Conservation (phyloP, 1,140 invertebrate genomes). For the Lycorma delicatula region DNA sequence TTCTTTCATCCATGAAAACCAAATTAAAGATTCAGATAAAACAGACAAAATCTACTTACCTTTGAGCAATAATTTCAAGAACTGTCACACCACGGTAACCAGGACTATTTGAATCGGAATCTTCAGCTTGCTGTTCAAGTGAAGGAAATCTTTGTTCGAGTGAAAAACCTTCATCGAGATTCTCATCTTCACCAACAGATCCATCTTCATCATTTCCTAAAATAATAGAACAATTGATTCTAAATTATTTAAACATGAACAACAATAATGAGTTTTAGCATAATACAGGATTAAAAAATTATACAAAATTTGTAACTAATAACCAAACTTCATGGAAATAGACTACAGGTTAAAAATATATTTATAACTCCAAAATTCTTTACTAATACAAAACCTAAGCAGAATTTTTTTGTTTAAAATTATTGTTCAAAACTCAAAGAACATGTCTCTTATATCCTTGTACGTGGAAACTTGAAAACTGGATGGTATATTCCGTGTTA, state of each 20-base stretch:
- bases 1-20: neutral
- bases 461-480: no score
- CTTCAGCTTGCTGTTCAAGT: conserved; percentile 34
- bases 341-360: no score
- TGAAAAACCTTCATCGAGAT: conserved; percentile 38
- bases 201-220: conserved; percentile 42
- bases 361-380: no score
- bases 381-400: no score
- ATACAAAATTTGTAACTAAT: no score
- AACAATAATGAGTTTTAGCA: no score
- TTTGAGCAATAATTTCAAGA: conserved; percentile 66
- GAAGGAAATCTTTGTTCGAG: conserved; percentile 41
- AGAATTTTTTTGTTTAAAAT: no score
- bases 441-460: no score
- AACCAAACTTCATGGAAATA: no score
- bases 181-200: conserved; percentile 43
- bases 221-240: conserved; percentile 13
- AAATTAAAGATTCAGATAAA: neutral
- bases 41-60: conserved; percentile 39
- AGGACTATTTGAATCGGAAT: conserved; percentile 37
- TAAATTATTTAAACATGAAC: neutral
- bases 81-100: conserved; percentile 51
- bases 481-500: no score
- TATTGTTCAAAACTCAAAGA: no score
- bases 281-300: no score